Evolutionary conservation across 2,888 invertebrate genomes (phyloP), one percentile per base, ranked within the genome.

Genomic region (Microctonus aethiopoides): DNA sequence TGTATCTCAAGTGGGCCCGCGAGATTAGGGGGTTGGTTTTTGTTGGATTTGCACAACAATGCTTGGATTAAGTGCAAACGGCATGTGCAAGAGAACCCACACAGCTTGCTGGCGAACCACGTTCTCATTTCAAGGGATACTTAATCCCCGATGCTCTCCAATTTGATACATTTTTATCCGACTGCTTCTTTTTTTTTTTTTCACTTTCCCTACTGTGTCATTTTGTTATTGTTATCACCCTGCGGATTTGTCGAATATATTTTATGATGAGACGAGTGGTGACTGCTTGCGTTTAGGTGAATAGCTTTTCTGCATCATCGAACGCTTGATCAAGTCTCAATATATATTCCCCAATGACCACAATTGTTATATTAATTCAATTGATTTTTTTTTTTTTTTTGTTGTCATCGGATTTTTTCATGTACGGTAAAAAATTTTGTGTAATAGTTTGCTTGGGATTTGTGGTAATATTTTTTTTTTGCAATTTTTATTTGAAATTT

Each of bases 1-100:
- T 46, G 46, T 11, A 70, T 80, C 80, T 83, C 83, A 82, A 83
- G 83, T 83, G 82, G 81, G 79, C 74, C 76, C 78, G 60, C 81
- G 77, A 80, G 85, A 86, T 86, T 85, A 85, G 83, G 81, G 83
- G 80, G 80, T 78, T 74, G 80, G 84, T 85, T 85, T 85, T 84
- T 82, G 84, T 84, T 84, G 81, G 81, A 86, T 86, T 85, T 86
- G 84, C 86, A 86, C 86, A 84, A 86, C 86, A 86, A 86, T 86
- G 73, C 71, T 56, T 56, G 46, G 64, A 64, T 70, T 57, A 60
- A 68, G 68, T 69, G 80, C 61, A 68, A 68, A 68, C 68, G 63
- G 83, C 85, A 84, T 85, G 85, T 85, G 85, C 82, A 63, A 32
- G 57, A 51, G 81, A 80, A 79, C 78, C 81, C 77, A 76, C 76